Conservation (phyloP, 2,797 vertebrate genomes). For the Meda fulgida region DNA sequence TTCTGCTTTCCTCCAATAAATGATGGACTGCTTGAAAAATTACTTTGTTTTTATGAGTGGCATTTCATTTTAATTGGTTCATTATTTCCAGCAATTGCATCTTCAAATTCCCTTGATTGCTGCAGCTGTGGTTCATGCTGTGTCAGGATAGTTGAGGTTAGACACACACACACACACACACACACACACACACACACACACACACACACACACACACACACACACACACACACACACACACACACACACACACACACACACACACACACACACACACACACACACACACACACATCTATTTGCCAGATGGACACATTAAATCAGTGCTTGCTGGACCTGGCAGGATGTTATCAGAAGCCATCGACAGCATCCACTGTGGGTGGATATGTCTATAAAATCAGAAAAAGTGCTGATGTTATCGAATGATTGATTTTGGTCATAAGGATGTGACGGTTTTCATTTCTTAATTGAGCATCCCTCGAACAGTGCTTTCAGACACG, state of each 20-base stretch:
- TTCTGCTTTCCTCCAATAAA: conserved; percentile 69
- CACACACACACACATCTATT: conserved; percentile 43
- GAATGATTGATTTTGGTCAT: conserved; percentile 34
- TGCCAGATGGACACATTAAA: conserved; percentile 63
- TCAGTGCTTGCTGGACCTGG: conserved; percentile 49
- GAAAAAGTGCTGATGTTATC: conserved; percentile 41
- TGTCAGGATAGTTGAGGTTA: conserved; percentile 62
- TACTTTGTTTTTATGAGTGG: conserved; percentile 75
- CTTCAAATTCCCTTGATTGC: conserved; percentile 75
- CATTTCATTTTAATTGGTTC: conserved; percentile 80
- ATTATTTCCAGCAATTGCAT: conserved; percentile 78
- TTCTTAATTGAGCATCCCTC: conserved; percentile 38
- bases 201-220: background rate
- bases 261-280: background rate
- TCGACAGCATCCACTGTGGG: conserved; percentile 38
- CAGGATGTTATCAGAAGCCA: conserved; percentile 43
- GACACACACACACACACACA: conserved; percentile 15
- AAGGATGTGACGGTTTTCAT: conserved; percentile 27
- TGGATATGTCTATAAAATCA: conserved; percentile 45
- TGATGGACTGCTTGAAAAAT: conserved; percentile 72
- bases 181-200: background rate
- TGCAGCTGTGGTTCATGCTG: conserved; percentile 73
- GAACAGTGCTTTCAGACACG: conserved; percentile 12
- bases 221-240: conserved; percentile 4
- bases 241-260: background rate